Percentiles rank a stretch among this genome's conserved stretches.
Evolutionary conservation across 2,888 invertebrate genomes (phyloP).

Genomic region (Pseudococcus longispinus): DNA sequence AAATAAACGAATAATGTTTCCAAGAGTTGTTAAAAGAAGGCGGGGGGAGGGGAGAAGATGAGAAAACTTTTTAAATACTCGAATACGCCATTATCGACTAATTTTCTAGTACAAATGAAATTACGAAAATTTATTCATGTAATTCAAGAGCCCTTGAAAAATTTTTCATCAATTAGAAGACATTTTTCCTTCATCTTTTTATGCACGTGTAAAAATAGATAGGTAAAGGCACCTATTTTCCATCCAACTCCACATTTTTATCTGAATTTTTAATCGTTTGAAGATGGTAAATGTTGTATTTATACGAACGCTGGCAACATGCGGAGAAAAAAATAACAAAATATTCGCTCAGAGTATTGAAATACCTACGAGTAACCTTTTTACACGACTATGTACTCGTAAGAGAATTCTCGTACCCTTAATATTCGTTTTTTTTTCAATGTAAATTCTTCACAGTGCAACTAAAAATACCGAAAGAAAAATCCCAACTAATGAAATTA

Average conservation of each 20-base stretch:
- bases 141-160: background rate
- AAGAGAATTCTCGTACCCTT: background rate
- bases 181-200: background rate
- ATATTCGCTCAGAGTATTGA: background rate
- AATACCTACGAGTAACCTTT: background rate
- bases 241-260: background rate
- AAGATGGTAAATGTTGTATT: background rate
- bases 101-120: background rate
- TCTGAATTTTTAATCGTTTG: background rate
- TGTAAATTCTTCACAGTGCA: background rate
- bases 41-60: background rate
- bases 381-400: background rate
- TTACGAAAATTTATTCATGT: slow-evolving; percentile 8
- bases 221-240: background rate
- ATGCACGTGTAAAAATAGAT: background rate
- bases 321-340: background rate
- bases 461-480: background rate
- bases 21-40: background rate
- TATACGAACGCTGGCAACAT: background rate
- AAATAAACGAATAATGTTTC: background rate
- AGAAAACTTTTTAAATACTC: background rate
- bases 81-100: slow-evolving; percentile 1
- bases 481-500: background rate
- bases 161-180: background rate
- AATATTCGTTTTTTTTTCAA: background rate